A percentile compares a stretch with the other conserved stretches of the same genome.
phyloP scores from a whole-genome alignment of 2,113 vertebrate species.

The Carassius auratus region DNA sequence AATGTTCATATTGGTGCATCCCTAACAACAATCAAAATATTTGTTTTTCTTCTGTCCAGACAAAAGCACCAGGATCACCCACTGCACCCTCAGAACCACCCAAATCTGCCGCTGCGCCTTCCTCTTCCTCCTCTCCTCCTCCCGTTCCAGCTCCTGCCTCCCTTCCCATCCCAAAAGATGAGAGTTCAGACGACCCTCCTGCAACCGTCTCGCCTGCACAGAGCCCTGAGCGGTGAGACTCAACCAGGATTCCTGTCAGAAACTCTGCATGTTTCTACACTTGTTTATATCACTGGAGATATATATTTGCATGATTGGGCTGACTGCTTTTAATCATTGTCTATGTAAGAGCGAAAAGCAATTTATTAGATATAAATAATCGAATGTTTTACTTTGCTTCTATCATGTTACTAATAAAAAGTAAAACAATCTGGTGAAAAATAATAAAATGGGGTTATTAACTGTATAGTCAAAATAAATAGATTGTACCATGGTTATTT shows the following conservation, averaged over 20 bases:
- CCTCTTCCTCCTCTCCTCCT: not conserved
- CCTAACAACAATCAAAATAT: too few relatives aligned
- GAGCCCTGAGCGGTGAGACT: slow-evolving; percentile 25
- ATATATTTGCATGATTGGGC: not conserved
- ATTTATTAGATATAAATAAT: not conserved
- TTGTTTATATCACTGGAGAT: not conserved
- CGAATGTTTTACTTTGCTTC: too few relatives aligned
- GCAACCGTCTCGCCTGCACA: not conserved
- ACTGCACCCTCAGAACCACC: not conserved
- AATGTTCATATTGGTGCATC: too few relatives aligned
- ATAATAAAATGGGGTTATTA: too few relatives aligned
- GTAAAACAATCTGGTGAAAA: too few relatives aligned
- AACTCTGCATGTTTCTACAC: not conserved
- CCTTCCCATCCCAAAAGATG: not conserved
- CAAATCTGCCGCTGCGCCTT: not conserved
- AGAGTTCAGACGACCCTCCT: not conserved
- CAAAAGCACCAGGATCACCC: slow-evolving; percentile 28
- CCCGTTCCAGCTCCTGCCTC: slow-evolving; percentile 40
- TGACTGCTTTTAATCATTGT: not conserved
- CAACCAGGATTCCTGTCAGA: not conserved
- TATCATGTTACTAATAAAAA: too few relatives aligned
- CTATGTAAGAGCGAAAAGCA: not conserved
- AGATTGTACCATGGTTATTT: too few relatives aligned
- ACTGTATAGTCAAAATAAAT: too few relatives aligned
- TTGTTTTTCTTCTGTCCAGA: slow-evolving; percentile 42